Conservation (phyloP, 2,113 vertebrate genomes). For the Nymphicus hollandicus region DNA sequence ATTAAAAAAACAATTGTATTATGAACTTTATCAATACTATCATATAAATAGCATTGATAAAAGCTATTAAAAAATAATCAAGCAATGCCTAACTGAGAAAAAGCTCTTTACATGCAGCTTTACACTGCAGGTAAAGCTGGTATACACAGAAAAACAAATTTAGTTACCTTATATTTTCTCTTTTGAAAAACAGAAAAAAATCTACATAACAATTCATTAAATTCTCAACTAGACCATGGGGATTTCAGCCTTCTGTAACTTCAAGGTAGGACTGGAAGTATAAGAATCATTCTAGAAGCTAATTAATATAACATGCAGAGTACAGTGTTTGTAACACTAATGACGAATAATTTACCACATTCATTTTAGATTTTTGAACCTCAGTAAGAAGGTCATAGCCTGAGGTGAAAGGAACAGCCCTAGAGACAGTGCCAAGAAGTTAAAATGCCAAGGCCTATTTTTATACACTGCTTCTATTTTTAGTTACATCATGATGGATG, state of each 20-base stretch:
- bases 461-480: conserved; percentile 20
- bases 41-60: neutral
- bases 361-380: conserved; percentile 6
- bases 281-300: neutral
- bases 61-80: neutral
- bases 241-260: neutral
- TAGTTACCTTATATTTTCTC: neutral
- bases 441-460: conserved; percentile 55
- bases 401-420: conserved; percentile 48
- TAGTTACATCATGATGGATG: conserved; percentile 1
- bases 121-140: neutral
- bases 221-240: neutral
- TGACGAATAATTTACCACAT: neutral
- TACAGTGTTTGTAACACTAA: neutral
- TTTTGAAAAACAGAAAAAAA: neutral
- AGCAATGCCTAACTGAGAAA: neutral
- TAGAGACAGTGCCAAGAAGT: conserved; percentile 11
- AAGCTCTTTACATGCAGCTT: neutral
- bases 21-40: neutral
- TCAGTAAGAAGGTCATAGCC: conserved; percentile 34
- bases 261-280: neutral
- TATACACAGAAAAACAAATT: neutral
- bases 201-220: neutral
- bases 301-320: neutral
- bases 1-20: neutral